A percentile compares a stretch with the other conserved stretches of the same genome.
Evolutionary conservation across 1,140 invertebrate species (phyloP).

Genomic region (Papilio dardanus): DNA sequence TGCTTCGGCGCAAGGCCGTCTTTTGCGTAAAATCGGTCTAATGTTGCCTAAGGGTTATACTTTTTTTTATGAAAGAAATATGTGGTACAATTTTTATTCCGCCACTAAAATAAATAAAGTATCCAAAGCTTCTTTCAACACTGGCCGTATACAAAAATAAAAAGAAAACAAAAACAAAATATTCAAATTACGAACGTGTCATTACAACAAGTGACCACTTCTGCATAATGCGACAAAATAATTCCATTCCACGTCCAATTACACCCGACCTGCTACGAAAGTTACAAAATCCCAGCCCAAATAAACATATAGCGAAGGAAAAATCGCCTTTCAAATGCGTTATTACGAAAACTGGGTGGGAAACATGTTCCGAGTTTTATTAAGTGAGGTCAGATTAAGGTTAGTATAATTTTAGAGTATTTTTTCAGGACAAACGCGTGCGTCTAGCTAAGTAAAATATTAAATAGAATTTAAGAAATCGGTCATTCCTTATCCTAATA

Average conservation of each 20-base stretch:
- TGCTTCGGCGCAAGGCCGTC: too few relatives aligned
- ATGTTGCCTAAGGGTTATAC: too few relatives aligned
- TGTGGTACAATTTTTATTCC: not conserved
- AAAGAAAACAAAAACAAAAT: constrained; percentile 11
- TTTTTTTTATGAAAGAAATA: too few relatives aligned
- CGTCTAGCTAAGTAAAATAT: too few relatives aligned
- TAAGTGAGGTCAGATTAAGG: constrained; percentile 35
- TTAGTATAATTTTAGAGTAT: constrained; percentile 17
- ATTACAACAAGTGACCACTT: constrained; percentile 34
- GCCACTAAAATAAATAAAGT: not conserved
- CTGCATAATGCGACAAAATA: constrained; percentile 37
- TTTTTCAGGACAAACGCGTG: not conserved
- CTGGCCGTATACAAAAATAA: not conserved
- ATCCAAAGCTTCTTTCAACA: not conserved
- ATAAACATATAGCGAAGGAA: constrained; percentile 36
- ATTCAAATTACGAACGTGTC: constrained; percentile 34
- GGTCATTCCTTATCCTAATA: too few relatives aligned
- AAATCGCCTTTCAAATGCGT: constrained; percentile 37
- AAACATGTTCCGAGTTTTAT: constrained; percentile 37
- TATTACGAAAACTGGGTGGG: constrained; percentile 38
- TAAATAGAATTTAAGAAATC: too few relatives aligned
- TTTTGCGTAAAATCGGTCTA: too few relatives aligned
- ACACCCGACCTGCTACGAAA: constrained; percentile 9
- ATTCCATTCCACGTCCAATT: constrained; percentile 34
- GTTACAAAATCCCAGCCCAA: constrained; percentile 33